phyloP scores from a whole-genome alignment of 2,888 invertebrate genomes.

The Parnassius mnemosyne region DNA sequence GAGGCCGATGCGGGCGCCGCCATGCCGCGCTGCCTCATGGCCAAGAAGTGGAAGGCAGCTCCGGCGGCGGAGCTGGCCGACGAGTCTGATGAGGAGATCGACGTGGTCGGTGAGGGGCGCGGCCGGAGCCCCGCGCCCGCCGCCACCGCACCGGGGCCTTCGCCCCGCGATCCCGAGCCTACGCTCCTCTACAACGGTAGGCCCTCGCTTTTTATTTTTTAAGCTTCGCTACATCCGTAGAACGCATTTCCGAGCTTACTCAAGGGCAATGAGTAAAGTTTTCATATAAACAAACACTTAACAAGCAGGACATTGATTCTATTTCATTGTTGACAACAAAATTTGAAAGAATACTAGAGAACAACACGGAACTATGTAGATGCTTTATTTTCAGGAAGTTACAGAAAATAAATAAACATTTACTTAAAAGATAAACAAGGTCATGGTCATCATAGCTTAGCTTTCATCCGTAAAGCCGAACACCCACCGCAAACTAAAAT shows the following conservation, averaged over 20 bases:
- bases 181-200: slow-evolving; percentile 89
- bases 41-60: slow-evolving; percentile 95
- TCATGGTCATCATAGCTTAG: too few species aligned
- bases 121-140: slow-evolving; percentile 77
- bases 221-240: neutral
- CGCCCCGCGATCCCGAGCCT: slow-evolving; percentile 84
- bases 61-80: slow-evolving; percentile 81
- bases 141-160: slow-evolving; percentile 84
- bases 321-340: neutral
- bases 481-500: too few species aligned
- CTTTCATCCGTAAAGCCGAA: too few species aligned
- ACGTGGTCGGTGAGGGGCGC: slow-evolving; percentile 91
- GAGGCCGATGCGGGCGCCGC: slow-evolving; percentile 81
- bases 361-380: neutral
- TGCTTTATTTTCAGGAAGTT: too few species aligned
- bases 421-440: too few species aligned
- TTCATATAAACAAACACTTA: too few species aligned
- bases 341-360: neutral
- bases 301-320: neutral
- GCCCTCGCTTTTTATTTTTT: slow-evolving; percentile 39
- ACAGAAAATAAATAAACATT: too few species aligned
- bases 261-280: neutral
- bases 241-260: neutral
- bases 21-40: slow-evolving; percentile 98
- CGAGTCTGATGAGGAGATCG: slow-evolving; percentile 88